Conservation (phyloP, 2,888 invertebrate genomes). For the Trissolcus japonicus region DNA sequence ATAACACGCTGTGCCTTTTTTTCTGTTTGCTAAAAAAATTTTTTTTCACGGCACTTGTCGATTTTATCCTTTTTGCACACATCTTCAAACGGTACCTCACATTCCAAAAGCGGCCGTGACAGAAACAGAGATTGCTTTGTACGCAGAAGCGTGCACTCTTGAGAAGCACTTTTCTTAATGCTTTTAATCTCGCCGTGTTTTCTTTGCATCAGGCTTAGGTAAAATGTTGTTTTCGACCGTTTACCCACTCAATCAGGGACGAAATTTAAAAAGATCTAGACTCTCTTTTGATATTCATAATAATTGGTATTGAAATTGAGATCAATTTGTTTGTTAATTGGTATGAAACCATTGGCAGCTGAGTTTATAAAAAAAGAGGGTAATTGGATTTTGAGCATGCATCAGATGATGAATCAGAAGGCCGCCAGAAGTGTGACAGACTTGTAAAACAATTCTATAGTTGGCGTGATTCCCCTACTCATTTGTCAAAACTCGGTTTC, state of each 20-base stretch:
- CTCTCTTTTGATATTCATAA: too few relatives aligned
- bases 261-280: too few relatives aligned
- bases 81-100: conserved; percentile 53
- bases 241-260: conserved; percentile 14
- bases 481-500: conserved; percentile 24
- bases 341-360: neutral
- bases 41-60: conserved; percentile 7
- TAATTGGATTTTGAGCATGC: conserved; percentile 38
- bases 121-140: conserved; percentile 48
- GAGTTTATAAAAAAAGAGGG: conserved; percentile 6
- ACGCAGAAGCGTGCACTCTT: conserved; percentile 25
- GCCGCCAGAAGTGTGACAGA: conserved; percentile 26
- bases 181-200: conserved; percentile 30
- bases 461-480: conserved; percentile 16
- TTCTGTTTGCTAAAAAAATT: neutral
- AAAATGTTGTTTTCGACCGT: conserved; percentile 36
- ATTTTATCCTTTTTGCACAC: conserved; percentile 31
- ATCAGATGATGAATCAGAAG: conserved; percentile 25
- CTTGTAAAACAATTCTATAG: conserved; percentile 17
- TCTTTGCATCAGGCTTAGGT: conserved; percentile 26
- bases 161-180: conserved; percentile 32
- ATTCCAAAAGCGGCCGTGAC: conserved; percentile 47
- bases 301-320: too few relatives aligned
- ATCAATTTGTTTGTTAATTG: too few relatives aligned
- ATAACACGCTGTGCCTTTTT: neutral